Base-by-base conservation (phyloP, 1,140 invertebrate species). In the Reticulitermes speratus region DNA sequence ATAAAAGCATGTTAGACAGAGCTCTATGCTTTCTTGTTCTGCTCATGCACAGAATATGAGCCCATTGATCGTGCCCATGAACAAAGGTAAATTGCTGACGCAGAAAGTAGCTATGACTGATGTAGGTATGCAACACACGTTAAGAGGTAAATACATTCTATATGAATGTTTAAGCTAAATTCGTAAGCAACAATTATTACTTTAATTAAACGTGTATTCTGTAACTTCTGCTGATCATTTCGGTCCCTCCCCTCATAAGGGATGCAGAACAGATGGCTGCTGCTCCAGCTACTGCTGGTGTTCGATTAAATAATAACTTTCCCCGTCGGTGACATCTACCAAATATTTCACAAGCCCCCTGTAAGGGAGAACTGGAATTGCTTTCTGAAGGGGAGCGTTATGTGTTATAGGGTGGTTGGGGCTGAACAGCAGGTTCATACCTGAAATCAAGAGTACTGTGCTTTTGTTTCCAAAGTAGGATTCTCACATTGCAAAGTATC, bases 301-400 rank as follows among this genome's bases (percentile, higher is more conserved):
- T 75, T 75, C 65, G 65, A 75, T 75, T 75, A 75, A 75, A 75
- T 75, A 75, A 75, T 75, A 75, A 75, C 65, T 75, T 30, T 75
- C 65, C 65, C n/a, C 65, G 14, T 75, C 65, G 65, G 65, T 75
- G 65, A 75, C 65, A 75, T 30, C 65, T 75, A 75, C 65, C 65
- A 30, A 75, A 75, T 75, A 75, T 75, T 75, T 75, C 65, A 75
- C 65, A 25, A 75, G 52, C 52, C 52, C 52, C 19, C 19, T 16
- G 52, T 55, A 55, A 75, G 65, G 65, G 65, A 11, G 65, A 30
- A 25, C 65, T 75, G 65, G n/a, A 75, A 75, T 75, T 75, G 65
- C 65, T 75, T 75, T 75, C 65, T 30, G 25, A 75, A 55, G n/a
- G 65, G 65, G 65, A 75, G 25, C n/a, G 65, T 75, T 75, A 75